phyloP scores from a whole-genome alignment of 2,113 vertebrate species.

The Erinaceus europaeus region DNA sequence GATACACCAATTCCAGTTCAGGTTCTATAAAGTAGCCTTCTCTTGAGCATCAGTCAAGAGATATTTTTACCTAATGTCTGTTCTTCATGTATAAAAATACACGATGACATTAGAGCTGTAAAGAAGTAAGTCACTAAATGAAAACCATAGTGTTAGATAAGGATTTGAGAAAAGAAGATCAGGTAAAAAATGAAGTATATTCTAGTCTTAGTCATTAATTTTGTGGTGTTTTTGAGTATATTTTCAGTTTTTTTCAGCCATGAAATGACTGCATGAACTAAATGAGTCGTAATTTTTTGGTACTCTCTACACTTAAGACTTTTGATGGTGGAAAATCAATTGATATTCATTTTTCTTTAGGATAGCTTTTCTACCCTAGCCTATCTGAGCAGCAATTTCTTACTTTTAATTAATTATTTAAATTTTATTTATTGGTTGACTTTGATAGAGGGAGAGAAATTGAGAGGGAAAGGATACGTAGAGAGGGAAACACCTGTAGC shows the following conservation, averaged over 20 bases:
- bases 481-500: no score
- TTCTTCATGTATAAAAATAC: not conserved
- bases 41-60: not conserved
- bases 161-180: not conserved
- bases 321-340: constrained; percentile 5
- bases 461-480: no score
- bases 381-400: no score
- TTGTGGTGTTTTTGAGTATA: not conserved
- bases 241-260: not conserved
- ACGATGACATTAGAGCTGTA: not conserved
- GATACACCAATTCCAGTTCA: no score
- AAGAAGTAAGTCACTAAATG: not conserved
- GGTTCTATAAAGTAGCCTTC: not conserved
- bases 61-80: not conserved
- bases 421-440: no score
- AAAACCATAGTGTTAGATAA: not conserved
- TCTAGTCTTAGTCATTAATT: not conserved
- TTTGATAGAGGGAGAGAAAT: no score
- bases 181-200: not conserved
- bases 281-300: not conserved
- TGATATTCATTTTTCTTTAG: not conserved
- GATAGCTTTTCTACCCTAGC: not conserved
- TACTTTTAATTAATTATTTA: no score
- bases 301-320: not conserved
- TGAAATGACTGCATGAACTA: not conserved